These are phyloP conservation scores for Prunella strophiata DNA, from an alignment of 2,797 vertebrate genomes.

Conservation along the genomic window DNA sequence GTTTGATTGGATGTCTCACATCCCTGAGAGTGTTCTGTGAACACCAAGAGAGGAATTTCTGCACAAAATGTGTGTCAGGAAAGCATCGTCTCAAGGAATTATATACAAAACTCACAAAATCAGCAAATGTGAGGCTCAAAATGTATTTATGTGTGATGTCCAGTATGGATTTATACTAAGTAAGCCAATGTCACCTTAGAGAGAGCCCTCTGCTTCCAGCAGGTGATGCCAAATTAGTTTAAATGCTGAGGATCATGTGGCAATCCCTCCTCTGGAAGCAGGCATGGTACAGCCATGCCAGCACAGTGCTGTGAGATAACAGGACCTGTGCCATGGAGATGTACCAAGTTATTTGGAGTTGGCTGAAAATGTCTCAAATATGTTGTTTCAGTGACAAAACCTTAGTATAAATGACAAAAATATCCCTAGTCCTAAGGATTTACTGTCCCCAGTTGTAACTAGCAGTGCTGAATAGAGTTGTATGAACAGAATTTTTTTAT, in stretches of 20 bases:
- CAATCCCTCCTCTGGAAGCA: neutral
- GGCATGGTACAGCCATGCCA: neutral
- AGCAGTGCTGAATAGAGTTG: neutral
- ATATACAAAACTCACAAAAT: neutral
- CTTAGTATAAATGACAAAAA: neutral
- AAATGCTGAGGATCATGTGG: neutral
- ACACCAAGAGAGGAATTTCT: neutral
- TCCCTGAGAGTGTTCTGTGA: neutral
- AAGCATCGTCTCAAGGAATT: rapidly evolving
- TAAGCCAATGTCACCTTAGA: neutral
- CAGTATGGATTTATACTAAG: neutral
- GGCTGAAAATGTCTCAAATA: neutral
- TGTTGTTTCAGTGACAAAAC: neutral
- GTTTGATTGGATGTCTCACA: neutral
- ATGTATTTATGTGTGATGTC: neutral
- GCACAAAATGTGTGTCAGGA: neutral
- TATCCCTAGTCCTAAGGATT: neutral
- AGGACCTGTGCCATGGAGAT: neutral
- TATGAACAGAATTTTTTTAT: neutral
- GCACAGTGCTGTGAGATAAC: neutral
- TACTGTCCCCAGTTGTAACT: neutral
- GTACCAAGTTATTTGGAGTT: neutral
- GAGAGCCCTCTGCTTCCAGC: neutral
- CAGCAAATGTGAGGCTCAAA: neutral
- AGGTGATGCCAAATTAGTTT: neutral